Percentiles rank a stretch among this genome's conserved stretches.
phyloP scores from a whole-genome alignment of 37 sponge, comb jelly and placozoan genomes.

The Hexactinellida sp. region DNA sequence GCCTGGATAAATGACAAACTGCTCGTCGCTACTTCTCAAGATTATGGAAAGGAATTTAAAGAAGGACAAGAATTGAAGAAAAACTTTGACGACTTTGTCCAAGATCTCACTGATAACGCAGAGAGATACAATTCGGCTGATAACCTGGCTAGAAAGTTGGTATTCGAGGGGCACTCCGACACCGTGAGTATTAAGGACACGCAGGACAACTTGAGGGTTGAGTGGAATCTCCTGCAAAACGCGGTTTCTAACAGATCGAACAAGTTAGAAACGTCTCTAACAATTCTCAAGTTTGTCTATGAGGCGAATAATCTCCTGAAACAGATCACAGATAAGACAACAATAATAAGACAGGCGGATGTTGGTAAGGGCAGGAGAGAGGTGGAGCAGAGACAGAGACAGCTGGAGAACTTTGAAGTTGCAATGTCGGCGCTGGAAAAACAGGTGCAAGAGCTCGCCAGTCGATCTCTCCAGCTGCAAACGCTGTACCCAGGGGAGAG shows the following conservation, averaged over 20 bases:
- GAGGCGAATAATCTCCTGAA: not conserved
- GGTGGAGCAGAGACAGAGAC: conserved; percentile 64
- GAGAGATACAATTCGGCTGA: conserved; percentile 65
- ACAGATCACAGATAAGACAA: conserved; percentile 41
- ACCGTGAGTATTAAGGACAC: conserved; percentile 76
- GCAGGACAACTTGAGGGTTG: conserved; percentile 67
- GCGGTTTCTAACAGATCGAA: not conserved
- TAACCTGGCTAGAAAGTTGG: conserved; percentile 56
- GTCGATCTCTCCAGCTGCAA: conserved; percentile 48
- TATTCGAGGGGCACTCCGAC: conserved; percentile 85
- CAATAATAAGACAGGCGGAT: conserved; percentile 49
- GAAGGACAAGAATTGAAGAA: conserved; percentile 68
- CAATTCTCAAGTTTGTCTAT: not conserved
- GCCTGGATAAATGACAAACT: conserved; percentile 69
- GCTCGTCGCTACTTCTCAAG: conserved; percentile 48
- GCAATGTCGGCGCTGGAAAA: conserved; percentile 64
- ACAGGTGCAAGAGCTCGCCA: conserved; percentile 55
- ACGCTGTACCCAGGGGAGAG: conserved; percentile 59
- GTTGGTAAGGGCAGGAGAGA: conserved; percentile 53
- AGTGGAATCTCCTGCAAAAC: not conserved
- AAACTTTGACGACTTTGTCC: conserved; percentile 75
- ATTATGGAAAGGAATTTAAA: conserved; percentile 81
- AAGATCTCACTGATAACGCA: conserved; percentile 46
- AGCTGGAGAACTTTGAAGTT: conserved; percentile 65
- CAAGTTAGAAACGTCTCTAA: not conserved